phyloP scores from a whole-genome alignment of 2,888 invertebrate genomes.

The Andrena dorsata region DNA sequence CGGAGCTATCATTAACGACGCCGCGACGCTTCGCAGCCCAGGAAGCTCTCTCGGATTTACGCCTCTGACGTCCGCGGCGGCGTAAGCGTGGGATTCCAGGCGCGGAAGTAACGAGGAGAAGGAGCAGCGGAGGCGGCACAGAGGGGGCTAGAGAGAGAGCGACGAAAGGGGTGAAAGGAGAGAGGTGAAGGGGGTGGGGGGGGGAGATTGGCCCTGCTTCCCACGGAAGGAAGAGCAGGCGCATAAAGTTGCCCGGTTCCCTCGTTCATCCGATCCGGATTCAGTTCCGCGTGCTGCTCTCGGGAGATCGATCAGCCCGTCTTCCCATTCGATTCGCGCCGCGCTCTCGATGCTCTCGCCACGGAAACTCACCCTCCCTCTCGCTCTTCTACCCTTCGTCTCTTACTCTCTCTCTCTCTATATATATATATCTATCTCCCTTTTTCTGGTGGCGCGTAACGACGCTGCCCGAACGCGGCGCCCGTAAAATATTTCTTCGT shows the following conservation, averaged over 20 bases:
- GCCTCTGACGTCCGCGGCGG: slow-evolving; percentile 65
- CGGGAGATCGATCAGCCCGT: slow-evolving; percentile 59
- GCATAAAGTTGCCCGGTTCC: slow-evolving; percentile 70
- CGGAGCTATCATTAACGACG: slow-evolving; percentile 67
- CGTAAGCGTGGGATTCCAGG: slow-evolving; percentile 70
- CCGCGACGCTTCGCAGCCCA: slow-evolving; percentile 67
- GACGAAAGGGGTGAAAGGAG: background rate
- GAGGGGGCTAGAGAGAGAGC: slow-evolving; percentile 13
- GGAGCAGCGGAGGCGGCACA: slow-evolving; percentile 33
- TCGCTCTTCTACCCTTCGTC: background rate
- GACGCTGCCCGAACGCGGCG: slow-evolving; percentile 48
- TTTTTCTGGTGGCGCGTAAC: slow-evolving; percentile 40
- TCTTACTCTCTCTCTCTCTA: background rate
- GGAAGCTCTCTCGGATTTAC: slow-evolving; percentile 67
- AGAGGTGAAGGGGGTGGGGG: slow-evolving; percentile 18
- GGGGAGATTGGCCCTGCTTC: slow-evolving; percentile 63
- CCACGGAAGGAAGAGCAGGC: slow-evolving; percentile 70
- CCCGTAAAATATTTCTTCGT: slow-evolving; percentile 75
- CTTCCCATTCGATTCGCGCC: slow-evolving; percentile 59
- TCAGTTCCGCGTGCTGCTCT: slow-evolving; percentile 68
- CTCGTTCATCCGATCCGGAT: slow-evolving; percentile 65
- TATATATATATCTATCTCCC: slow-evolving; percentile 1
- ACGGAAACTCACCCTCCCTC: slow-evolving; percentile 2
- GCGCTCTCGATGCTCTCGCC: slow-evolving; percentile 23
- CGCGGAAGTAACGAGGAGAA: slow-evolving; percentile 68